phyloP scores from a whole-genome alignment of 2,797 vertebrate genomes.

The Rhyacichthys aspro region DNA sequence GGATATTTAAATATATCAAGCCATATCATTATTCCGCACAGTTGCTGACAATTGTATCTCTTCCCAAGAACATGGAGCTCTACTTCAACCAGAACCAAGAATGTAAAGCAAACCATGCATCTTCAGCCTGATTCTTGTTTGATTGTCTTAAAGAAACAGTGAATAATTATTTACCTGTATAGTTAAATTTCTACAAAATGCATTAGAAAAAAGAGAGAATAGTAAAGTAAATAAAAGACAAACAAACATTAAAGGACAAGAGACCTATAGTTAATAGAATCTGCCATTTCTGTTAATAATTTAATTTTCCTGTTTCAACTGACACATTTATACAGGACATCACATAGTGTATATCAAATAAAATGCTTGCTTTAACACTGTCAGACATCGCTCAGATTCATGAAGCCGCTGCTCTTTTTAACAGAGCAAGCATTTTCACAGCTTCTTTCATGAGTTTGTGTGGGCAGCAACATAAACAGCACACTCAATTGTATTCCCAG shows the following conservation, averaged over 20 bases:
- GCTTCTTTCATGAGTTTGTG: constrained; percentile 55
- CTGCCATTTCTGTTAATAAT: not conserved
- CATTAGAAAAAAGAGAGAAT: not conserved
- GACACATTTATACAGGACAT: constrained; percentile 8
- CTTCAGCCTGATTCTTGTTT: not conserved
- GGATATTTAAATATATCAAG: too few relatives aligned
- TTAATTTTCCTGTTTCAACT: not conserved
- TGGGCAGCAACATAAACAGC: constrained; percentile 62
- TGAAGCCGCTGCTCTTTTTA: constrained; percentile 46
- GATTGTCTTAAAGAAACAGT: constrained; percentile 10
- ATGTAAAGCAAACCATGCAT: too few relatives aligned
- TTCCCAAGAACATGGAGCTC: too few relatives aligned
- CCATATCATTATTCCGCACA: too few relatives aligned
- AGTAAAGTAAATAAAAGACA: constrained; percentile 21
- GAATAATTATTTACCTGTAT: too few relatives aligned
- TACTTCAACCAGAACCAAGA: too few relatives aligned
- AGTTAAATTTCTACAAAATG: not conserved
- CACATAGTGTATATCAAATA: constrained; percentile 24
- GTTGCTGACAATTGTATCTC: too few relatives aligned
- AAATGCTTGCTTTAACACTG: constrained; percentile 10
- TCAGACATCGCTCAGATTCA: constrained; percentile 26
- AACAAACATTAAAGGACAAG: constrained; percentile 36
- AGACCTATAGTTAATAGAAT: constrained; percentile 28
- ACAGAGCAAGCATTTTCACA: constrained; percentile 46
- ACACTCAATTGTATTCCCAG: constrained; percentile 52